Base-by-base conservation (phyloP, 2,113 vertebrate species). In the Solenodon paradoxus region DNA sequence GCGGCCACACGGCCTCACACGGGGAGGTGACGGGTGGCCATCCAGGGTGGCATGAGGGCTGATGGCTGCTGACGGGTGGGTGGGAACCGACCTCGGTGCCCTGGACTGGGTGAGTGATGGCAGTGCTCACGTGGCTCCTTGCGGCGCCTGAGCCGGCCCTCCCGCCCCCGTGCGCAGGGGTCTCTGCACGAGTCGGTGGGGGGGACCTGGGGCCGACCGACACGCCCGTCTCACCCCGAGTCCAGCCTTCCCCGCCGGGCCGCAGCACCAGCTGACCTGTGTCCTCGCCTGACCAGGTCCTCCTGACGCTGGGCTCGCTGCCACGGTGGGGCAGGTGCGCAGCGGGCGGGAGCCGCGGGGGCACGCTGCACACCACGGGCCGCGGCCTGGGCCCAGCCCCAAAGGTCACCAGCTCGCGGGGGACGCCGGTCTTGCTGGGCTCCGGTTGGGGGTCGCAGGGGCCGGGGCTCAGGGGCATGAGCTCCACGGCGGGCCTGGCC, bases 331-430 rank as follows among this genome's bases (percentile, higher is more conserved):
- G 99, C 0, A 99, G 98, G 0, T 98, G 98, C 0, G 98, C 97
- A 0, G 97, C 95, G 0, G 98, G 97, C 0, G 99, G 99, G 49
- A 99, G 98, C 96, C 99, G 99, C 35, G 99, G 99, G 24, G 99
- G 99, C 90, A 99, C 99, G 0, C 99, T 99, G 98, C 99, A 99
- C 92, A 99, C 99, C 0, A 99, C 98, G 0, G 98, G 97, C 96
- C 98, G 99, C 0, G 98, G 98, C 49, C 96, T 96, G 0, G 98
- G 98, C 90, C 96, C 96, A 0, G 98, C 97, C 42, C 98, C 98
- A 78, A 99, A 98, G 63, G 98, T 98, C 91, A 98, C 61, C 0
- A 99, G 98, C 1, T 98, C 98, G 0, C 98, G 98, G 2, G 97
- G 97, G 81, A 81, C 63, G 61, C 77, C 59, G 89, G 16, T 97